Conservation (phyloP, 1,140 invertebrate genomes). For the Papilio machaon region DNA sequence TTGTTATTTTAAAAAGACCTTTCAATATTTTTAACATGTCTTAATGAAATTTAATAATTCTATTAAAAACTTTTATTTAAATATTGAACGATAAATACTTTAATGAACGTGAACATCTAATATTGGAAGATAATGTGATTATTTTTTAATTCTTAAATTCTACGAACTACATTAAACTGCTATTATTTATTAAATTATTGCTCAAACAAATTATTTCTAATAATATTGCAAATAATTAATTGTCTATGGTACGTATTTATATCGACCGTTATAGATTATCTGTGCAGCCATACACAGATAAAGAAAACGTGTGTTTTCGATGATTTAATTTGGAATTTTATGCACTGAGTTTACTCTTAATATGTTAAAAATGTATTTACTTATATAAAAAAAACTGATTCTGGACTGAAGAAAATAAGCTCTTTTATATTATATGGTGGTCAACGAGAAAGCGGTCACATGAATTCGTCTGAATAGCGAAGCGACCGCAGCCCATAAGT, state of each 20-base stretch:
- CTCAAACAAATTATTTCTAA: slow-evolving; percentile 5
- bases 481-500: too few species aligned
- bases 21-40: neutral
- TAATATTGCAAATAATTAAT: slow-evolving; percentile 40
- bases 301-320: slow-evolving; percentile 14
- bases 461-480: too few species aligned
- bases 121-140: slow-evolving; percentile 74
- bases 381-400: neutral
- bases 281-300: slow-evolving; percentile 68
- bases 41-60: neutral
- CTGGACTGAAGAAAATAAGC: neutral
- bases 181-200: slow-evolving; percentile 27
- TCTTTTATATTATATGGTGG: too few species aligned
- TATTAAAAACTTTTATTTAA: neutral
- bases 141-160: slow-evolving; percentile 49
- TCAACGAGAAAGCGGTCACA: too few species aligned
- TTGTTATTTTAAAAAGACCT: neutral
- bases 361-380: neutral
- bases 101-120: slow-evolving; percentile 43
- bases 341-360: neutral
- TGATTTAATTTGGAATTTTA: neutral
- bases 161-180: slow-evolving; percentile 12
- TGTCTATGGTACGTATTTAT: slow-evolving; percentile 41
- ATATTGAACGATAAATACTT: neutral
- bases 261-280: slow-evolving; percentile 44